These are phyloP conservation scores for Manacus vitellinus DNA, from an alignment of 2,113 vertebrate genomes.

Conservation along the genomic window DNA sequence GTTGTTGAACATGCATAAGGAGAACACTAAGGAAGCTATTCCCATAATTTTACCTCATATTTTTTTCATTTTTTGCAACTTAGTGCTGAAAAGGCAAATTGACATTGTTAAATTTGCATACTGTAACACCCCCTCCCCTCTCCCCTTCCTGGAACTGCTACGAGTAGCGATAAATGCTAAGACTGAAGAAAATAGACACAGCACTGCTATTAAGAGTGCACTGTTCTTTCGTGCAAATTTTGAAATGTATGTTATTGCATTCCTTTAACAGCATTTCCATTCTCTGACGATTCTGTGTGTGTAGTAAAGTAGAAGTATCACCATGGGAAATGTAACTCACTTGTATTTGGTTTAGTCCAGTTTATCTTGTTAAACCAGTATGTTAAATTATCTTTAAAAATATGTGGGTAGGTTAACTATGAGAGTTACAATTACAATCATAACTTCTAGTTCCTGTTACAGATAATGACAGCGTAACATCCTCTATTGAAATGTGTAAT, in stretches of 20 bases:
- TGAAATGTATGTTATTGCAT: neutral
- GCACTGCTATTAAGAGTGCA: neutral
- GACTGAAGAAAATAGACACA: neutral
- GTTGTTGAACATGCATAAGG: neutral
- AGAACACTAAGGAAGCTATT: neutral
- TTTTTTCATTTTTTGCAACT: neutral
- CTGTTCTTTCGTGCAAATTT: neutral
- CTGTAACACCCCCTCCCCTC: fast-evolving
- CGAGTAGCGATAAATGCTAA: neutral
- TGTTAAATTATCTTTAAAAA: neutral
- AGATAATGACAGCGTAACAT: neutral
- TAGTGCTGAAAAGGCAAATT: neutral
- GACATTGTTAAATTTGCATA: neutral
- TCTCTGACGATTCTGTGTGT: neutral
- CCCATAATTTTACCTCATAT: neutral
- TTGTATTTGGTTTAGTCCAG: neutral
- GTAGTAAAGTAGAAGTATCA: neutral
- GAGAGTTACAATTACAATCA: neutral
- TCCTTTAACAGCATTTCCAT: neutral
- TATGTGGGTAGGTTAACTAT: neutral
- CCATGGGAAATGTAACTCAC: neutral
- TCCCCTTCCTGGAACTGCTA: neutral
- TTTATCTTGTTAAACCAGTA: conserved; percentile 17
- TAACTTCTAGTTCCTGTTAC: neutral
- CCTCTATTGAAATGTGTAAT: fast-evolving